Evolutionary conservation across 1,140 invertebrate genomes (phyloP).

Genomic region (Vanessa atalanta): DNA sequence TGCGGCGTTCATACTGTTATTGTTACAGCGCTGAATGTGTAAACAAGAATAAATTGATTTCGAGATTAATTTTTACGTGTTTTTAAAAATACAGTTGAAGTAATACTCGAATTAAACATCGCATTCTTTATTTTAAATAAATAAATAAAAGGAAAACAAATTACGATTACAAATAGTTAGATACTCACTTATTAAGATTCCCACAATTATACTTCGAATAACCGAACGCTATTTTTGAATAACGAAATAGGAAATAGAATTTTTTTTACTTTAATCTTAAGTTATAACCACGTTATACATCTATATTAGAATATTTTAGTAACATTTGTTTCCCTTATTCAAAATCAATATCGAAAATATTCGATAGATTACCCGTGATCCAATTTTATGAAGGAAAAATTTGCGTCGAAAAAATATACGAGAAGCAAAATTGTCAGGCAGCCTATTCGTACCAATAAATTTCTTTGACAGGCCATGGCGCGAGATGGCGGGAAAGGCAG

Average conservation of each 20-base stretch:
- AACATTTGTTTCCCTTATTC: background rate
- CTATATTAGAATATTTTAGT: background rate
- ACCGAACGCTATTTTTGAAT: too few species aligned
- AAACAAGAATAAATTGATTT: slow-evolving; percentile 36
- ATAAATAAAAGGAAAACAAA: too few species aligned
- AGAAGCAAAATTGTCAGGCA: slow-evolving; percentile 38
- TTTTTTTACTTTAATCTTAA: too few species aligned
- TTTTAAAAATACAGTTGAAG: background rate
- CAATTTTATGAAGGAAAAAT: slow-evolving; percentile 29
- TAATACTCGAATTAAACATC: too few species aligned
- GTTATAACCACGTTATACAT: too few species aligned
- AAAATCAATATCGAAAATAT: slow-evolving; percentile 9
- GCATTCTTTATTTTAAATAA: too few species aligned
- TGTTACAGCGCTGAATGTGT: slow-evolving; percentile 25
- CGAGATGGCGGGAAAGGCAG: slow-evolving; percentile 40
- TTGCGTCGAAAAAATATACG: slow-evolving; percentile 23
- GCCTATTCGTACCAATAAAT: slow-evolving; percentile 55
- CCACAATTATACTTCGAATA: too few species aligned
- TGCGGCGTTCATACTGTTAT: slow-evolving; percentile 21
- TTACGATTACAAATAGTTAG: too few species aligned
- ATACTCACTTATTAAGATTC: too few species aligned
- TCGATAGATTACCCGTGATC: slow-evolving; percentile 18
- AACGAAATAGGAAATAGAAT: too few species aligned
- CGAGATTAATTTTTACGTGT: slow-evolving; percentile 15
- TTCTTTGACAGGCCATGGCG: slow-evolving; percentile 42